Conservation (phyloP, 2,797 vertebrate species). For the Enteromius viviparus region DNA sequence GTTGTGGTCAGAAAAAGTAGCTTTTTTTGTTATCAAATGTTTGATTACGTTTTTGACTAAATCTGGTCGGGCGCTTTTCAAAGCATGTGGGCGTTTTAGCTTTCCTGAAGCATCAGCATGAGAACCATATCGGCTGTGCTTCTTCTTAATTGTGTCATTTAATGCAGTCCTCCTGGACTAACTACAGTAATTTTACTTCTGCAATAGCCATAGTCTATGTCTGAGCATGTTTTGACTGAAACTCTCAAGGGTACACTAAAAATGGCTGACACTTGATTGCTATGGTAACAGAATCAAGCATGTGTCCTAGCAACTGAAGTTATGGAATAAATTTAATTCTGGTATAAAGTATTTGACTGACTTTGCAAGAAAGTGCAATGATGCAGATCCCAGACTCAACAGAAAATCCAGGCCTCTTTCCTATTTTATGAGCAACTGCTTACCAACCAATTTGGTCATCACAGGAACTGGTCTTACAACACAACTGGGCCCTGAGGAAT, state of each 20-base stretch:
- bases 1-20: background rate
- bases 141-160: background rate
- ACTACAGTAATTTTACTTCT: background rate
- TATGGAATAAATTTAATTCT: conserved; percentile 8
- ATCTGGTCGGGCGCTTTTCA: background rate
- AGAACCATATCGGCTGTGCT: background rate
- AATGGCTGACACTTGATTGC: conserved; percentile 25
- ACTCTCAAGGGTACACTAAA: conserved; percentile 34
- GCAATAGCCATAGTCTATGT: background rate
- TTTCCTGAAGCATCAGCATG: background rate
- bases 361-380: conserved; percentile 12
- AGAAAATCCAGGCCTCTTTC: conserved; percentile 1
- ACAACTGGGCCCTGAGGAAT: conserved; percentile 5
- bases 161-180: background rate
- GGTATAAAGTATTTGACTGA: conserved; percentile 11
- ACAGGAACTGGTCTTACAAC: background rate
- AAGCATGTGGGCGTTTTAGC: background rate
- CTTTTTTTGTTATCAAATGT: background rate
- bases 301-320: conserved; percentile 49
- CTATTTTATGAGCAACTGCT: background rate
- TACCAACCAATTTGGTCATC: conserved; percentile 16
- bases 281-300: conserved; percentile 40
- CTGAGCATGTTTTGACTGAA: conserved; percentile 22
- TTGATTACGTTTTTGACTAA: background rate
- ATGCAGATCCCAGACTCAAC: conserved; percentile 18